These are phyloP conservation scores for Myxocyprinus asiaticus DNA, from an alignment of 2,113 vertebrate species.

Conservation along the genomic window DNA sequence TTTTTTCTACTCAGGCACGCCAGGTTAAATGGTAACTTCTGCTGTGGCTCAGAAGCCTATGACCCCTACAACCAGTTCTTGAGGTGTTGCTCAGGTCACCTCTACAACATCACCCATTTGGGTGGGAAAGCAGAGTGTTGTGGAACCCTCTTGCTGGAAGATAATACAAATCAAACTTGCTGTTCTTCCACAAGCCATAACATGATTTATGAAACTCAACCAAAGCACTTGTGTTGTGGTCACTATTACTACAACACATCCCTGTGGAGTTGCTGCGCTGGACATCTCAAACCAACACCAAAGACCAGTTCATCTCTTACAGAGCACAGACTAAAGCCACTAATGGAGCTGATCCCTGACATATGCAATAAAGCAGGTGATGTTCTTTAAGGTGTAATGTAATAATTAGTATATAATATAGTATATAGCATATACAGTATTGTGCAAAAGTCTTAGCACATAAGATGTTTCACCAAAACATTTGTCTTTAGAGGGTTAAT, in stretches of 20 bases:
- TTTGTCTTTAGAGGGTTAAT: too few relatives aligned
- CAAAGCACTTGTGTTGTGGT: constrained; percentile 21
- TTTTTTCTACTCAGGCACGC: too few relatives aligned
- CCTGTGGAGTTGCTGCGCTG: constrained; percentile 44
- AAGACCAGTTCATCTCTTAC: not conserved
- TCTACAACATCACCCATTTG: not conserved
- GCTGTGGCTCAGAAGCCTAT: constrained; percentile 24
- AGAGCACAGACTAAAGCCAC: not conserved
- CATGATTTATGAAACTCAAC: not conserved
- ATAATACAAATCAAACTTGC: constrained; percentile 8
- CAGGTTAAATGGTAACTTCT: too few relatives aligned
- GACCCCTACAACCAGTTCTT: too few relatives aligned
- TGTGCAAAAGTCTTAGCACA: too few relatives aligned
- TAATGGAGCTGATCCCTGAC: constrained; percentile 3
- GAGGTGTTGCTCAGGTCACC: constrained; percentile 36
- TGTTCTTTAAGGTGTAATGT: not conserved
- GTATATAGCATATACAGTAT: too few relatives aligned
- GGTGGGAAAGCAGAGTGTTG: constrained; percentile 6
- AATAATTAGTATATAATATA: too few relatives aligned
- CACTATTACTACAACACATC: constrained; percentile 31
- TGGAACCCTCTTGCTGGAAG: constrained; percentile 1
- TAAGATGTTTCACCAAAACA: too few relatives aligned
- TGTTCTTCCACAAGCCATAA: constrained; percentile 25
- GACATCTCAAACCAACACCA: constrained; percentile 17
- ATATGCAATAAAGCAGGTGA: constrained; percentile 33